Evolutionary conservation across 1,140 invertebrate genomes (phyloP).

Genomic region (Xylocopa sonorina): DNA sequence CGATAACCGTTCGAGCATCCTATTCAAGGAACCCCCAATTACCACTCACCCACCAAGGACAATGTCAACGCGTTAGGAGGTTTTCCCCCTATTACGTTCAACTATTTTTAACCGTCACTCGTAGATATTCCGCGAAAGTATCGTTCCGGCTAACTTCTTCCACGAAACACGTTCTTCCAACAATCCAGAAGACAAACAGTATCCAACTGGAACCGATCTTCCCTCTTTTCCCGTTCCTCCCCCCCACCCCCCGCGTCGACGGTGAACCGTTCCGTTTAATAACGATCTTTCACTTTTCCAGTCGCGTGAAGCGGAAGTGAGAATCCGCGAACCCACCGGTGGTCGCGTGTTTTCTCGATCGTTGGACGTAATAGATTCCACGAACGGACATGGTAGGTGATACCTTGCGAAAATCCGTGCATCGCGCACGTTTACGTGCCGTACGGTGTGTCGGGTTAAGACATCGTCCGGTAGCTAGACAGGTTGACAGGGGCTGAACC

Average conservation of each 20-base stretch:
- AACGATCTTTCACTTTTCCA: conserved; percentile 25
- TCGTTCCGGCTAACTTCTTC: background rate
- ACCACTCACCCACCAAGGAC: too few relatives aligned
- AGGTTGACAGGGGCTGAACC: conserved; percentile 79
- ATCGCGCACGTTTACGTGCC: conserved; percentile 60
- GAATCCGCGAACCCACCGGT: conserved; percentile 11
- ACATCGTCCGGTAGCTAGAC: conserved; percentile 74
- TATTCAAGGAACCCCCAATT: too few relatives aligned
- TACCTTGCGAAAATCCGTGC: conserved; percentile 69
- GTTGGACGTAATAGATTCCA: conserved; percentile 62
- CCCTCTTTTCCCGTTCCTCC: too few relatives aligned
- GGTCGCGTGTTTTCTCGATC: conserved; percentile 44
- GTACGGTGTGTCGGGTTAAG: conserved; percentile 69
- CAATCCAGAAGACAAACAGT: background rate
- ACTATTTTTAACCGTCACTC: background rate
- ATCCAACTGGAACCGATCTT: background rate
- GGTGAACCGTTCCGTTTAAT: background rate
- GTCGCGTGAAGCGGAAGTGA: conserved; percentile 7
- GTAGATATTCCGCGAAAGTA: background rate
- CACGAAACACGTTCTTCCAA: background rate
- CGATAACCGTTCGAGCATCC: too few relatives aligned
- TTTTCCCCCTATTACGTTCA: conserved; percentile 9
- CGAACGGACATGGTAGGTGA: conserved; percentile 62
- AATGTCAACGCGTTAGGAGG: background rate
- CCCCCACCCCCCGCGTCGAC: too few relatives aligned